A percentile compares a stretch with the other conserved stretches of the same genome.
Evolutionary conservation across 2,888 invertebrate species (phyloP).

Genomic region (Coecobrya sp.): DNA sequence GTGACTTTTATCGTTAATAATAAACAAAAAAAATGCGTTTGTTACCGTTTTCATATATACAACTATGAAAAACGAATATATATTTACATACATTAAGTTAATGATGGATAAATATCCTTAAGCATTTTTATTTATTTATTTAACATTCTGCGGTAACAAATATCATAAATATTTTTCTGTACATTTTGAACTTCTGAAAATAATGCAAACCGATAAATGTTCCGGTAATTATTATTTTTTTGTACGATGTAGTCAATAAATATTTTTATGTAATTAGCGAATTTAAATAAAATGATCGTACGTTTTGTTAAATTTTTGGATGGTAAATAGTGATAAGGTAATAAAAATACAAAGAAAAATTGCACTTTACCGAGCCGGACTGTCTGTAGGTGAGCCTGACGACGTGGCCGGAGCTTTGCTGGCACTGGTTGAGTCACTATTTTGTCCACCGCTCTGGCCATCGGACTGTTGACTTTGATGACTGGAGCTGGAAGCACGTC

Average conservation of each 20-base stretch:
- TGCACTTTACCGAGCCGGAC: slow-evolving; percentile 85
- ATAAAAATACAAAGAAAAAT: slow-evolving; percentile 40
- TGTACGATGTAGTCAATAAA: too few relatives aligned
- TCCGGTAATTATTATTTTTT: too few relatives aligned
- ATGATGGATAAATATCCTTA: background rate
- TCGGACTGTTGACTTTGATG: slow-evolving; percentile 84
- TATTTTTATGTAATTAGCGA: background rate
- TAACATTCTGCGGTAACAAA: too few relatives aligned
- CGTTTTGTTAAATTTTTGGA: background rate
- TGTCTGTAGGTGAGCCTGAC: slow-evolving; percentile 86
- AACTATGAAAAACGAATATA: background rate
- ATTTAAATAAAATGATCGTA: background rate
- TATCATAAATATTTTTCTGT: too few relatives aligned
- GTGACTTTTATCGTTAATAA: background rate
- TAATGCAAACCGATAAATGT: background rate
- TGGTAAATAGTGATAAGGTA: background rate
- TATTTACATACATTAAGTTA: too few relatives aligned
- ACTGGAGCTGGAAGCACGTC: slow-evolving; percentile 85
- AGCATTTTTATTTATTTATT: background rate
- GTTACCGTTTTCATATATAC: background rate
- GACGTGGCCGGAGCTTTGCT: slow-evolving; percentile 85
- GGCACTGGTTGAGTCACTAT: slow-evolving; percentile 85
- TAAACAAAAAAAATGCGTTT: background rate
- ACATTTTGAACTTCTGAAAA: too few relatives aligned
- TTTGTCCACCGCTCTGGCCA: slow-evolving; percentile 81